Evolutionary conservation across 2,797 vertebrate genomes (phyloP).

Genomic region (Holocentrus rufus): DNA sequence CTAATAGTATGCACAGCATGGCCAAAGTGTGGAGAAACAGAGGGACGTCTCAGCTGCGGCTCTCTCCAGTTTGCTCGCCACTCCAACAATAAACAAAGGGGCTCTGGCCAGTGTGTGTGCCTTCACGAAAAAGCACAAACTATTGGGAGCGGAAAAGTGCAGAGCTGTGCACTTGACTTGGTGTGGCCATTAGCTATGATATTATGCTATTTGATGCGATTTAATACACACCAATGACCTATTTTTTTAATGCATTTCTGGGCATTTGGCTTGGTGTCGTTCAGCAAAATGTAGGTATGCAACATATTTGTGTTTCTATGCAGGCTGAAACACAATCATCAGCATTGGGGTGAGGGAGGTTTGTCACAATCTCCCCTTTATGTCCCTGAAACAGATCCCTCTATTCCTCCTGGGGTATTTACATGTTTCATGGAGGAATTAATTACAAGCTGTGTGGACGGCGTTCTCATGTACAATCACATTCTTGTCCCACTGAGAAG

Average conservation of each 20-base stretch:
- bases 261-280: conserved; percentile 35
- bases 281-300: conserved; percentile 30
- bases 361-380: conserved; percentile 80
- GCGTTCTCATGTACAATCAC: conserved; percentile 64
- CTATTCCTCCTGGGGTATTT: conserved; percentile 73
- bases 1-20: conserved; percentile 43
- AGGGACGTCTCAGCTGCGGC: conserved; percentile 61
- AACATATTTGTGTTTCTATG: conserved; percentile 55
- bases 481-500: conserved; percentile 78
- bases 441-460: conserved; percentile 71
- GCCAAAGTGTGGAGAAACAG: conserved; percentile 52
- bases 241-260: conserved; percentile 12
- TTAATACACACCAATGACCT: background rate
- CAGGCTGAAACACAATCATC: conserved; percentile 37
- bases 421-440: conserved; percentile 84
- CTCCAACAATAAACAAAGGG: conserved; percentile 76
- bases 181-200: background rate
- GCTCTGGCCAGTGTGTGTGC: conserved; percentile 45
- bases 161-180: conserved; percentile 41
- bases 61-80: conserved; percentile 49
- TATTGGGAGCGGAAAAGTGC: conserved; percentile 39
- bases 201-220: background rate
- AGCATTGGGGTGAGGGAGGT: conserved; percentile 32
- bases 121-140: conserved; percentile 55
- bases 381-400: conserved; percentile 74